Percentiles rank a stretch among this genome's conserved stretches.
Evolutionary conservation across 2,113 vertebrate genomes (phyloP).

Genomic region (Ovibos moschatus): DNA sequence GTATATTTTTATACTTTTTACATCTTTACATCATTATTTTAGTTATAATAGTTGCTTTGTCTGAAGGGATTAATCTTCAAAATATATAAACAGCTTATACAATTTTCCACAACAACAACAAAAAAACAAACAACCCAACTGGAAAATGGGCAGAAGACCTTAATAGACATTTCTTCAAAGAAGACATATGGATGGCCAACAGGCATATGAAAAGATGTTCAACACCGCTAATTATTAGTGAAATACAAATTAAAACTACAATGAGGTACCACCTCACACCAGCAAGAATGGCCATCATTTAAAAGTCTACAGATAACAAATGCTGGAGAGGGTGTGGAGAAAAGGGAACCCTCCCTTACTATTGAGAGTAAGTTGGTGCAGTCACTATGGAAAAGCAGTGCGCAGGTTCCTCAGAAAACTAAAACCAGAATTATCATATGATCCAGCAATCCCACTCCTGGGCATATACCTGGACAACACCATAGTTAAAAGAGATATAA

Average conservation of each 20-base stretch:
- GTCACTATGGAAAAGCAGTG: not conserved
- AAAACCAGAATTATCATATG: not conserved
- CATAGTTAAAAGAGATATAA: not conserved
- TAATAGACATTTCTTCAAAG: not conserved
- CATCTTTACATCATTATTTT: not conserved
- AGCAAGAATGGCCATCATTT: not conserved
- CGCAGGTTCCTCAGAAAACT: not conserved
- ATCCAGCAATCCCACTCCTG: not conserved
- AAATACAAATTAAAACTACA: not conserved
- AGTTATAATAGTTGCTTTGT: not conserved
- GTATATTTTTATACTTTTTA: not conserved
- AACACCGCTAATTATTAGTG: not conserved
- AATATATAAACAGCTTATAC: not conserved
- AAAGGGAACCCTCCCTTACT: not conserved
- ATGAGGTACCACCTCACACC: not conserved
- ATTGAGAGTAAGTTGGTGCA: not conserved
- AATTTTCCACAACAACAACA: not conserved
- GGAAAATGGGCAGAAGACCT: not conserved
- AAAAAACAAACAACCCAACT: not conserved
- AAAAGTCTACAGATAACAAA: not conserved
- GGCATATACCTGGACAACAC: not conserved
- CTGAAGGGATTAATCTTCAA: not conserved
- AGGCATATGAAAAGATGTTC: not conserved
- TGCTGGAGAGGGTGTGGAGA: not conserved
- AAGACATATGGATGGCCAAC: not conserved